phyloP scores from a whole-genome alignment of 2,113 vertebrate genomes.

The Anser cygnoides region DNA sequence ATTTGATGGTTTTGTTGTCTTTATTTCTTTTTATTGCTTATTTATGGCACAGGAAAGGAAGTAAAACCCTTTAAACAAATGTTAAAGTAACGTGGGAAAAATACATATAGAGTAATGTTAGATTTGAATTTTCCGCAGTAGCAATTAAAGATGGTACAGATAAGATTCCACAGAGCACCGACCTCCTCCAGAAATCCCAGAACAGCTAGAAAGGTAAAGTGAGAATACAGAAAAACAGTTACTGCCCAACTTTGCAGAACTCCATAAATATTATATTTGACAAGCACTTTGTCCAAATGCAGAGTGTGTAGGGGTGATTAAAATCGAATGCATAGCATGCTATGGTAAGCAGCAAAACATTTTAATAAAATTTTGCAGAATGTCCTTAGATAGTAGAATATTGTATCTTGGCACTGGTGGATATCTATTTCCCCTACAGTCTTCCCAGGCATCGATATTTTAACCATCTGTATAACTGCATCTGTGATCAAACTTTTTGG shows the following conservation, averaged over 20 bases:
- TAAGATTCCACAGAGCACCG: not conserved
- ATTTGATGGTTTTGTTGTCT: not conserved
- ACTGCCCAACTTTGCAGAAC: not conserved
- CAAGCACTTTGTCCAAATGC: not conserved
- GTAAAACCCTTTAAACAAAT: not conserved
- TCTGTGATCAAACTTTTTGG: not conserved
- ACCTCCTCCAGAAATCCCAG: constrained; percentile 37
- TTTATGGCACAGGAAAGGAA: not conserved
- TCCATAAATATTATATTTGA: not conserved
- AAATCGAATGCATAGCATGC: not conserved
- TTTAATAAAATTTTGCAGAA: not conserved
- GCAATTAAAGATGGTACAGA: constrained; percentile 21
- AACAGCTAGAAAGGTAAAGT: constrained; percentile 15
- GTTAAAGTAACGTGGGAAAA: not conserved
- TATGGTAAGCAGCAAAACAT: not conserved
- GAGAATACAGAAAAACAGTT: not conserved
- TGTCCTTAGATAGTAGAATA: not conserved
- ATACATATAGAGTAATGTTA: not conserved
- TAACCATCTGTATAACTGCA: not conserved
- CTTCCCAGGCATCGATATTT: not conserved
- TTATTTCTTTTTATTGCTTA: not conserved
- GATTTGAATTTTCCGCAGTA: constrained; percentile 12
- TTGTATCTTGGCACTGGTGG: not conserved
- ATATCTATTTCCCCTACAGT: not conserved
- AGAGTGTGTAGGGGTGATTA: not conserved